A percentile compares a stretch with the other conserved stretches of the same genome.
Conservation (phyloP, 1,140 invertebrate genomes). For the Drosophila albomicans region DNA sequence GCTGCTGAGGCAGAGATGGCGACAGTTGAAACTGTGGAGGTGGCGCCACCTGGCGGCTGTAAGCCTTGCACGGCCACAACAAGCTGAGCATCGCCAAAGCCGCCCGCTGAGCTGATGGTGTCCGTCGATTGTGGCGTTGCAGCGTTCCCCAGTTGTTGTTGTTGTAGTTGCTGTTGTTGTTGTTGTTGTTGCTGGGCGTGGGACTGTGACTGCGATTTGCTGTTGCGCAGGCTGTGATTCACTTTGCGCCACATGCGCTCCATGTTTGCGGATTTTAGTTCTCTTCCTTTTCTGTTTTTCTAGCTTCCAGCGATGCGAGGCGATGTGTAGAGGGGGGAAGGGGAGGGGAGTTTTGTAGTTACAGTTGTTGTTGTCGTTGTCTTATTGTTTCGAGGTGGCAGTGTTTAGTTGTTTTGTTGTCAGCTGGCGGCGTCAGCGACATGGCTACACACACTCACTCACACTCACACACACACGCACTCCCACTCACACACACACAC, state of each 20-base stretch:
- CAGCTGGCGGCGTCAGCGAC: constrained; percentile 32
- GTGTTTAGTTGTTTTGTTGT: constrained; percentile 55
- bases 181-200: constrained; percentile 35
- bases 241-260: constrained; percentile 85
- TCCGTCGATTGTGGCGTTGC: constrained; percentile 73
- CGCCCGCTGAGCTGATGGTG: constrained; percentile 77
- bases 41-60: constrained; percentile 39
- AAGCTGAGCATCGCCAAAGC: constrained; percentile 72
- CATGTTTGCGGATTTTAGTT: constrained; percentile 47
- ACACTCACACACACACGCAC: constrained; percentile 19
- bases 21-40: constrained; percentile 27
- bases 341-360: constrained; percentile 10
- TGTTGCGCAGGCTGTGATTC: constrained; percentile 82
- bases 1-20: constrained; percentile 7
- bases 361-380: constrained; percentile 36
- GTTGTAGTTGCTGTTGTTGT: constrained; percentile 50
- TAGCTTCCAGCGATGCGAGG: constrained; percentile 55
- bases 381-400: constrained; percentile 67
- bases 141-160: constrained; percentile 1
- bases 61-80: constrained; percentile 73
- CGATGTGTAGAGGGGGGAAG: constrained; percentile 13
- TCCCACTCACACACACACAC: constrained; percentile 13
- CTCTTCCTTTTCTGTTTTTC: constrained; percentile 51
- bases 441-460: constrained; percentile 28
- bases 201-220: constrained; percentile 53